Base-by-base conservation (phyloP, 2,113 vertebrate species). In the Ceyx margarethae region DNA sequence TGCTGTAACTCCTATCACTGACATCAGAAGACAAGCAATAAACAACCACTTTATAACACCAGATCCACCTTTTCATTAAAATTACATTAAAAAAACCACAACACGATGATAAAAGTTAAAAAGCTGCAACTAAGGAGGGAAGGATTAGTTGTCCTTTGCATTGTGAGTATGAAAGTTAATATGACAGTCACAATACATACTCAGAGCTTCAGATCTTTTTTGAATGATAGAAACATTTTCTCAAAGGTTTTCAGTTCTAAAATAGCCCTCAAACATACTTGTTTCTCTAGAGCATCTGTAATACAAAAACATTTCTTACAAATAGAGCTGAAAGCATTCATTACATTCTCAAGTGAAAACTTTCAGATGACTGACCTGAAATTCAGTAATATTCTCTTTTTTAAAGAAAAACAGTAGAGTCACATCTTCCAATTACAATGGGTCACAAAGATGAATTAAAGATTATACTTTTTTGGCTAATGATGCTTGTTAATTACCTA, bases 61-160 rank as follows among this genome's bases (percentile, higher is more conserved):
- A 85, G 67, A 93, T 75, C 23, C 53, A 92, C 22, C 35, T 87
- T 87, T 91, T 89, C 91, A 94, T 91, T 93, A 91, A 89, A 92
- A 92, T 89, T 85, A 89, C 53, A 89, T 87, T 89, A 87, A 80
- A 95, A 93, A 94, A 56, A 71, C 45, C 16, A 46, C 45, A 89
- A 94, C 4, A 2, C 4, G 15, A 50, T 23, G n/a, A 85, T 80
- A 73, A 57, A 95, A 94, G 77, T 78, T 78, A 64, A 91, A 91
- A 94, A 82, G 65, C 43, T 80, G 40, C 15, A 53, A 67, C 72
- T 57, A 87, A 64, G 45, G 37, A 87, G n/a, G 56, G 57, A 91
- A 77, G 68, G 65, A 92, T 92, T 93, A 92, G 67, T 10, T 92
- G 87, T 92, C 90, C 86, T 90, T 80, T 78, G 53, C 68, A 81